These are phyloP conservation scores for Drosophila suboccidentalis DNA, from an alignment of 2,888 invertebrate genomes.

Conservation along the genomic window DNA sequence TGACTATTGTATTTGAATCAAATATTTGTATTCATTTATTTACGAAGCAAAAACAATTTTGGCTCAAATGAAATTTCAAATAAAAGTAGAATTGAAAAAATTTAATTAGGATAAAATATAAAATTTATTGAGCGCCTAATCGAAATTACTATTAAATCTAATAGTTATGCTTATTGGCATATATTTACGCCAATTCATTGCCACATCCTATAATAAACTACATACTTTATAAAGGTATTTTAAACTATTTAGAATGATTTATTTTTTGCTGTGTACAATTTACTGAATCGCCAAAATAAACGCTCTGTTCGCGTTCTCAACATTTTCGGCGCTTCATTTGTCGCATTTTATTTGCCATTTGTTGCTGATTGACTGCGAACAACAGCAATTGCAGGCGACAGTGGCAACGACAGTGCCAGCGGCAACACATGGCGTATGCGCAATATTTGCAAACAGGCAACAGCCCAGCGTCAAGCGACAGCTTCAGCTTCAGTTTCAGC, in stretches of 20 bases:
- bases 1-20: too few species aligned
- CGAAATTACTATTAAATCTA: too few species aligned
- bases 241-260: too few species aligned
- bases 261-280: slow-evolving; percentile 5
- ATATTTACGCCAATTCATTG: too few species aligned
- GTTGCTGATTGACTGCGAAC: slow-evolving; percentile 61
- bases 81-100: too few species aligned
- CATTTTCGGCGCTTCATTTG: slow-evolving; percentile 58
- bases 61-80: too few species aligned
- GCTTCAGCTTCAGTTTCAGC: slow-evolving; percentile 7
- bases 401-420: neutral
- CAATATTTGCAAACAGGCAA: slow-evolving; percentile 60
- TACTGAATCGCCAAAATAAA: slow-evolving; percentile 22
- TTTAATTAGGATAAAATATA: too few species aligned
- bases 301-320: slow-evolving; percentile 43
- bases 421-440: slow-evolving; percentile 66
- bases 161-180: too few species aligned
- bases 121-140: too few species aligned
- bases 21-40: too few species aligned
- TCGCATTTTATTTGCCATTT: slow-evolving; percentile 57
- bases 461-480: slow-evolving; percentile 33
- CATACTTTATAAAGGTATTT: neutral
- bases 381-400: slow-evolving; percentile 27
- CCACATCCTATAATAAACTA: too few species aligned
- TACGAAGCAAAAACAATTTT: too few species aligned